Percentiles rank a stretch among this genome's conserved stretches.
These are phyloP conservation scores for Orthosia incerta DNA, from an alignment of 2,888 invertebrate species.

Conservation along the genomic window DNA sequence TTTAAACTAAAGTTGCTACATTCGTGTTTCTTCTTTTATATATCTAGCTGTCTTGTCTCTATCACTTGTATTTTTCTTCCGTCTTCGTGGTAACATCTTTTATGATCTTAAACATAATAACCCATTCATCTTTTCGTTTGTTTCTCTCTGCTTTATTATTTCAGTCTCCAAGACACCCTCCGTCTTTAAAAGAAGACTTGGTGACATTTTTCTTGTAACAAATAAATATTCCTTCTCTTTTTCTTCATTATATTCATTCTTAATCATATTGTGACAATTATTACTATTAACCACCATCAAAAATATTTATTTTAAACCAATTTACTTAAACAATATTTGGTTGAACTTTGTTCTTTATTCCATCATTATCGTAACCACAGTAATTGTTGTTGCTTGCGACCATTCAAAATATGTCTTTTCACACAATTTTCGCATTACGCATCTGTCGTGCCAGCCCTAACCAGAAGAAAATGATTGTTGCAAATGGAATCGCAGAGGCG, in stretches of 20 bases:
- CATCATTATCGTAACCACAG: not conserved
- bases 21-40: too few species aligned
- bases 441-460: conserved; percentile 67
- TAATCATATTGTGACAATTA: too few species aligned
- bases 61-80: not conserved
- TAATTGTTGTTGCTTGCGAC: not conserved
- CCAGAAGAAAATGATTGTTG: conserved; percentile 64
- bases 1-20: too few species aligned
- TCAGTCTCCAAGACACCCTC: not conserved
- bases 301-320: too few species aligned
- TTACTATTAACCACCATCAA: too few species aligned
- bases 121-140: not conserved
- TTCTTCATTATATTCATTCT: too few species aligned
- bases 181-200: not conserved
- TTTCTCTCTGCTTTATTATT: not conserved
- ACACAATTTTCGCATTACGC: not conserved
- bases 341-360: not conserved
- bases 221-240: too few species aligned
- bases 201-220: too few species aligned
- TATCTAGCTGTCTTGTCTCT: not conserved
- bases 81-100: not conserved
- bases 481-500: conserved; percentile 63
- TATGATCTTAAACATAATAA: not conserved
- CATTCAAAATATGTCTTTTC: not conserved
- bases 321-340: too few species aligned